Evolutionary conservation across 2,797 vertebrate species (phyloP), one percentile per base, ranked within the genome.

Genomic region (Ctenosaura bakeri): DNA sequence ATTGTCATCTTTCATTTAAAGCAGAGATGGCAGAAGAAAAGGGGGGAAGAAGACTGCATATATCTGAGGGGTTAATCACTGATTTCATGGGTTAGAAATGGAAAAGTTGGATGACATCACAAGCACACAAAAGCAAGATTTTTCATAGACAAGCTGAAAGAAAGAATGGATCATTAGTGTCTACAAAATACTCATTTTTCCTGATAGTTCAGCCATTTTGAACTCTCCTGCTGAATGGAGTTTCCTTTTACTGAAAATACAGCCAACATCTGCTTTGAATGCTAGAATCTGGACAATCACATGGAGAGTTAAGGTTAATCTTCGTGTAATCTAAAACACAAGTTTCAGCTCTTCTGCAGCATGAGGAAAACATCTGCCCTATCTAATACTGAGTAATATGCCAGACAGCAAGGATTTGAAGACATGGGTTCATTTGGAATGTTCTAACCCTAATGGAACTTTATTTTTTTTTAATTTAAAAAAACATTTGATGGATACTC

Each of bases 221-320:
- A 94, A 54, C 66, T 93, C 38, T 87, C 24, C 71, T 91, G 80
- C 35, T 94, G 76, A 91, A 95, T 92, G 92, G 22, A 2, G 50
- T 91, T 94, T 94, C 90, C 32, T 22, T 83, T 88, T 86, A 66
- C 89, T 94, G 88, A 92, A 46, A 90, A 90, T 35, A 2, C 76
- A 96, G 91, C 77, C 92, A 95, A 71, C 42, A 89, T 92, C 46
- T 90, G 88, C 79, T 32, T 85, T 93, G 90, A 95, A 93, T 87
- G 88, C 82, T 73, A 78, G 7, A 92, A 86, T 81, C 29, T 90
- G 86, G 73, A 80, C 0, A 85, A 86, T 93, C 84, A 94, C 77
- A 74, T 35, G 66, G 6, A 90, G 74, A 93, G 52, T 93, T 88
- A 66, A 89, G 73, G 64, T 81, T 62, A 56, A 71, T 79, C n/a